Conservation (phyloP, 2,888 invertebrate species). For the Tetramorium bicarinatum region DNA sequence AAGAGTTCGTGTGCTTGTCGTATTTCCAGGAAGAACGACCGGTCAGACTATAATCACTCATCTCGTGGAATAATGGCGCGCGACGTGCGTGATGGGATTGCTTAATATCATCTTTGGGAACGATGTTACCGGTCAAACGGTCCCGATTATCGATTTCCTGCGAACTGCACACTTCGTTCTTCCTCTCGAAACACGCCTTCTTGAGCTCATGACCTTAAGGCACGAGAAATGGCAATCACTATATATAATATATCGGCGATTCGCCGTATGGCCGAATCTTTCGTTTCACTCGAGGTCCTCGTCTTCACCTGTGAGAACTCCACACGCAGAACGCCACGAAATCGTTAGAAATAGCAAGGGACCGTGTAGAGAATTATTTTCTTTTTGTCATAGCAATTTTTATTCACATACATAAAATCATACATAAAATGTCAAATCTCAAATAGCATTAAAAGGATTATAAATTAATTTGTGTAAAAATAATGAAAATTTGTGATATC, state of each 20-base stretch:
- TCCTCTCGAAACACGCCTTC: constrained; percentile 60
- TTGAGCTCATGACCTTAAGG: constrained; percentile 62
- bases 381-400: neutral
- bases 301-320: constrained; percentile 57
- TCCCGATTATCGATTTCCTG: constrained; percentile 65
- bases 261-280: constrained; percentile 62
- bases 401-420: no score
- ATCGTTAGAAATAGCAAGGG: constrained; percentile 34
- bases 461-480: neutral
- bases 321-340: constrained; percentile 44
- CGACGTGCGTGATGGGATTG: constrained; percentile 55
- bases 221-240: constrained; percentile 60
- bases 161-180: constrained; percentile 51
- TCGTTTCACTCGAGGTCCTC: constrained; percentile 58
- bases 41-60: constrained; percentile 44
- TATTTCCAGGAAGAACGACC: constrained; percentile 39
- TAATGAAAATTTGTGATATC: neutral
- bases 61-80: constrained; percentile 40
- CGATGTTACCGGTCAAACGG: constrained; percentile 56
- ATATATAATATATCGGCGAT: constrained; percentile 53
- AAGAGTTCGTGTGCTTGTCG: constrained; percentile 25
- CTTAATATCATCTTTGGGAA: constrained; percentile 50
- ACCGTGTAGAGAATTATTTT: neutral
- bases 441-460: neutral
- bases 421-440: neutral